Evolutionary conservation across 23 tunicate genomes (phyloP).

Genomic region (Clavelina lepadiformis): DNA sequence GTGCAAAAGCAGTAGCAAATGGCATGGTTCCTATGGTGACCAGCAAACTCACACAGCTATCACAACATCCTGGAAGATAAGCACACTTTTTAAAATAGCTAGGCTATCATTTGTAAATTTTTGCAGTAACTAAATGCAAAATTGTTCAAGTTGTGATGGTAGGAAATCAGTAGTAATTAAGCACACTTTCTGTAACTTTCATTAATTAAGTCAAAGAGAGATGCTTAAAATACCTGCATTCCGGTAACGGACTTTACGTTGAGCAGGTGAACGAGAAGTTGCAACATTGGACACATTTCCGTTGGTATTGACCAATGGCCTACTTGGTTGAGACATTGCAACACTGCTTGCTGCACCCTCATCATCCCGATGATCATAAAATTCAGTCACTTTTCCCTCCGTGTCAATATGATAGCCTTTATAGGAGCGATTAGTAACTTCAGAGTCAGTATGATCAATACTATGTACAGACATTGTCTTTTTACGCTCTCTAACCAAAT

Average conservation of each 20-base stretch:
- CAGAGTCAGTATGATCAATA: constrained; percentile 50
- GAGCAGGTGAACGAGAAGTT: not conserved
- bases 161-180: no score
- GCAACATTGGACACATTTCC: not conserved
- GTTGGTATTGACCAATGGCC: constrained; percentile 24
- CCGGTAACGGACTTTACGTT: constrained; percentile 21
- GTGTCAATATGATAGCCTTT: constrained; percentile 78
- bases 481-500: no score
- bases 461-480: constrained; percentile 88
- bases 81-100: no score
- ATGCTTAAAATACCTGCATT: constrained; percentile 18
- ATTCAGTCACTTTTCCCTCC: constrained; percentile 81
- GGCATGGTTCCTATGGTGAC: constrained; percentile 75
- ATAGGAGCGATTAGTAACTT: constrained; percentile 38
- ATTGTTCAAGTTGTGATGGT: no score
- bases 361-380: constrained; percentile 84
- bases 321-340: constrained; percentile 5
- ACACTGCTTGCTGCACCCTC: constrained; percentile 21
- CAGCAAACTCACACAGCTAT: constrained; percentile 67
- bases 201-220: not conserved
- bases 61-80: constrained; percentile 84
- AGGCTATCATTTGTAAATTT: no score
- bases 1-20: constrained; percentile 53
- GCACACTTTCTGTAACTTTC: no score
- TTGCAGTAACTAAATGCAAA: no score